phyloP scores from a whole-genome alignment of 2,113 vertebrate species.

The western clawed frog (Xenopus tropicalis) region UCB_Xtro_10.0 CM004448.2:108236501-108237000 shows the following conservation, averaged over 20 bases:
- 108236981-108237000: slow-evolving; percentile 85
- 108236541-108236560: slow-evolving; percentile 82
- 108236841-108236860: slow-evolving; percentile 83
- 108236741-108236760: slow-evolving; percentile 81
- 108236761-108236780: slow-evolving; percentile 86
- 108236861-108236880: slow-evolving; percentile 79
- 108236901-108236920: slow-evolving; percentile 86
- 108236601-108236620: slow-evolving; percentile 78
- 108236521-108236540: slow-evolving; percentile 76
- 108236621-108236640: slow-evolving; percentile 80
- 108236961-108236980: slow-evolving; percentile 84
- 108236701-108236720: slow-evolving; percentile 77
- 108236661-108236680: slow-evolving; percentile 77
- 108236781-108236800: slow-evolving; percentile 72
- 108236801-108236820: slow-evolving; percentile 86
- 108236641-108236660: slow-evolving; percentile 79
- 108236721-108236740: slow-evolving; percentile 74
- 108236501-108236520: slow-evolving; percentile 80
- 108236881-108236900: slow-evolving; percentile 78
- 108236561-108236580: slow-evolving; percentile 72
- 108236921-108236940: slow-evolving; percentile 78
- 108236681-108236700: slow-evolving; percentile 80
- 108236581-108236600: slow-evolving; percentile 81
- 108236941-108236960: slow-evolving; percentile 77
- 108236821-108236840: slow-evolving; percentile 79